Conservation (phyloP, 2,797 vertebrate species). For the Glossophaga mutica region DNA sequence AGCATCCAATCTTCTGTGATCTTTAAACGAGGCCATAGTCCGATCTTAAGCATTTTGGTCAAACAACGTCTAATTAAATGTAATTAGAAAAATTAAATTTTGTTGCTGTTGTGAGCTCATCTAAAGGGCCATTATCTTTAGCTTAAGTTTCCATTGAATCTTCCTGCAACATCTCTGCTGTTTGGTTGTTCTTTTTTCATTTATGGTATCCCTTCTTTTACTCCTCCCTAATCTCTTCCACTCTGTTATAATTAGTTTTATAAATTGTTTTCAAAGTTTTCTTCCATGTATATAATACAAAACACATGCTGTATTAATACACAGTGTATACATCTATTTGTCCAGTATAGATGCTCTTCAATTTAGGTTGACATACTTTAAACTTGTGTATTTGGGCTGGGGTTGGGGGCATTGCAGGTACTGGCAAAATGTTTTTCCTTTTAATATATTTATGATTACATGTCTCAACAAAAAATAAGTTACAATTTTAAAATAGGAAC, state of each 20-base stretch:
- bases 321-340: not conserved
- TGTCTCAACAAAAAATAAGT: not conserved
- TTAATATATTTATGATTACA: not conserved
- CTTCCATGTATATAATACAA: not conserved
- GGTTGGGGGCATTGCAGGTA: fast-evolving
- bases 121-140: not conserved
- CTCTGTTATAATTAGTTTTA: not conserved
- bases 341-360: not conserved
- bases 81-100: not conserved
- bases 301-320: not conserved
- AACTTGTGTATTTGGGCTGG: not conserved
- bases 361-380: not conserved
- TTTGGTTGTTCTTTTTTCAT: not conserved
- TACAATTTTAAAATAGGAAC: not conserved
- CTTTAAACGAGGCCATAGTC: not conserved
- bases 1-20: not conserved
- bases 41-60: not conserved
- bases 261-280: not conserved
- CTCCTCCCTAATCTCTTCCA: not conserved
- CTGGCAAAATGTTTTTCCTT: not conserved
- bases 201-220: not conserved
- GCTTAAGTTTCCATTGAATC: not conserved
- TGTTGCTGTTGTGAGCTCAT: not conserved
- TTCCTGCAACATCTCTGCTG: not conserved
- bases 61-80: not conserved